These are phyloP conservation scores for Baryphthengus martii DNA, from an alignment of 2,113 vertebrate species.

Conservation along the genomic window DNA sequence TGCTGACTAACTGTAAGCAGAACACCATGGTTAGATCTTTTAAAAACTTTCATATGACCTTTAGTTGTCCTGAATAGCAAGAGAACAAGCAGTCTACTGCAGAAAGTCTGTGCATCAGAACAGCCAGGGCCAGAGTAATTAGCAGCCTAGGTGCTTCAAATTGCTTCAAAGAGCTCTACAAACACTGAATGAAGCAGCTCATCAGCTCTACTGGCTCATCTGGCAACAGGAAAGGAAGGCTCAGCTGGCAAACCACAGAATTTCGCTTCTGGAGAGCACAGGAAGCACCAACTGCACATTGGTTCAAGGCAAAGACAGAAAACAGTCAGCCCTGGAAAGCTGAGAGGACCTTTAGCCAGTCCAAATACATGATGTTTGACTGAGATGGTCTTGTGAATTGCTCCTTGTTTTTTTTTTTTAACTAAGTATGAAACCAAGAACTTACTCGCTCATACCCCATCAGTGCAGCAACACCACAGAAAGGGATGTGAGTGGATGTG, in stretches of 20 bases:
- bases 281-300: background rate
- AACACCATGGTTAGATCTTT: background rate
- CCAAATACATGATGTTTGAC: background rate
- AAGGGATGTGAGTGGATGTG: background rate
- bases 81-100: background rate
- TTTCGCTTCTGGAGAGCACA: background rate
- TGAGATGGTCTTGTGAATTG: background rate
- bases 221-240: background rate
- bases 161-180: background rate
- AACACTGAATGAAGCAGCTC: background rate
- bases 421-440: background rate
- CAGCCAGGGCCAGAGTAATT: background rate
- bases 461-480: rapidly evolving
- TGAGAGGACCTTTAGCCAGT: background rate
- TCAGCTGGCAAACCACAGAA: background rate
- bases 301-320: background rate
- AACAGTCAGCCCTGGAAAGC: background rate
- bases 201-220: background rate
- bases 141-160: background rate
- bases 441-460: background rate
- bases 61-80: background rate
- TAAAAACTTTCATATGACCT: background rate
- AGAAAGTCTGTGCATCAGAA: background rate
- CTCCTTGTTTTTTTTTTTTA: background rate
- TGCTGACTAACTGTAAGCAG: background rate